Percentiles rank a stretch among this genome's conserved stretches.
These are phyloP conservation scores for Helarctos malayanus DNA, from an alignment of 2,797 vertebrate species.

Conservation along the genomic window DNA sequence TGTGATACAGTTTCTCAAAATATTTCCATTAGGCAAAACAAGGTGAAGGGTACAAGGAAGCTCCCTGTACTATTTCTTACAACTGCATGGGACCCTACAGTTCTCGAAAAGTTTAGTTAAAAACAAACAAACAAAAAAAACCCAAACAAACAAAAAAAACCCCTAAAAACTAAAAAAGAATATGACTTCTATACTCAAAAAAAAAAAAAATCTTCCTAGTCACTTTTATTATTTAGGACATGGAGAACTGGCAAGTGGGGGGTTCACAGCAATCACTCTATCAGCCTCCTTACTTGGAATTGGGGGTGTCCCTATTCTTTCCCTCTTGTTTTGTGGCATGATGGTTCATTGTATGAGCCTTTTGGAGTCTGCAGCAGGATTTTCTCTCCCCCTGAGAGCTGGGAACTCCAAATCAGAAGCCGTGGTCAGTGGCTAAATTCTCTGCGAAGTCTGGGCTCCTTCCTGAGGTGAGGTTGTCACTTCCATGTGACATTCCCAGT, in stretches of 20 bases:
- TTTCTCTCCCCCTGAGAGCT: not conserved
- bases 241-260: not conserved
- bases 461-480: not conserved
- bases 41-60: not conserved
- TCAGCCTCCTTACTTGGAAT: not conserved
- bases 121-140: not conserved
- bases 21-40: not conserved
- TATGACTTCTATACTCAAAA: not conserved
- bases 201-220: not conserved
- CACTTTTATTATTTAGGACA: not conserved
- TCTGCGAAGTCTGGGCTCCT: not conserved
- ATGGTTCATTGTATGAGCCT: not conserved
- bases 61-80: not conserved
- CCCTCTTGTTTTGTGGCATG: not conserved
- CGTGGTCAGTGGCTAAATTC: accelerated
- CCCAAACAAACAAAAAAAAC: too few species aligned
- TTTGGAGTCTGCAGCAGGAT: not conserved
- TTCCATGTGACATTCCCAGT: accelerated
- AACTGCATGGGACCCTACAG: not conserved
- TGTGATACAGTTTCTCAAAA: not conserved
- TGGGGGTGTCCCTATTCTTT: too few species aligned
- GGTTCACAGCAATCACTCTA: not conserved
- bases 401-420: not conserved
- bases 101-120: not conserved
- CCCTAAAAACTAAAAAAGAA: not conserved